A percentile compares a stretch with the other conserved stretches of the same genome.
These are phyloP conservation scores for Raphicerus campestris DNA, from an alignment of 2,113 vertebrate species.

Conservation along the genomic window DNA sequence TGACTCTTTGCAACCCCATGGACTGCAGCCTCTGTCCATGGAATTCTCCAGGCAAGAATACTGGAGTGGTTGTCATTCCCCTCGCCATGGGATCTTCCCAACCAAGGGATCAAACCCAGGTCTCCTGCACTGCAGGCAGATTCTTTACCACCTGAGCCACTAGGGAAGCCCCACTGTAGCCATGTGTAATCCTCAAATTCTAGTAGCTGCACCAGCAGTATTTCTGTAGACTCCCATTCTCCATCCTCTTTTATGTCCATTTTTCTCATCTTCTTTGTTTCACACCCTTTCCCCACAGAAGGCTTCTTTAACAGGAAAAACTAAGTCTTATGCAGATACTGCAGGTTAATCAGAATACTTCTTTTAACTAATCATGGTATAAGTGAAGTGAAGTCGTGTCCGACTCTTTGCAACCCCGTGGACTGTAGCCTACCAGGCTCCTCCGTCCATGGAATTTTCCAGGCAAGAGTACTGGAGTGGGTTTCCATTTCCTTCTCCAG, in stretches of 20 bases:
- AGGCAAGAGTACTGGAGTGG: not conserved
- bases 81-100: not conserved
- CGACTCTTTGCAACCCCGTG: not conserved
- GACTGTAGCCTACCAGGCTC: not conserved
- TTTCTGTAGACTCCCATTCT: fast-evolving
- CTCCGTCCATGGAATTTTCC: not conserved
- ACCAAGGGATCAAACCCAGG: not conserved
- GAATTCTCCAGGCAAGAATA: not conserved
- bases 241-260: not conserved
- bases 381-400: not conserved
- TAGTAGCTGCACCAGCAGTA: fast-evolving
- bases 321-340: not conserved
- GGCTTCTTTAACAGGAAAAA: not conserved
- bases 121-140: not conserved
- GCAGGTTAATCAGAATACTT: not conserved
- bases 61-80: not conserved
- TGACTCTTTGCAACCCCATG: not conserved
- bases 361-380: not conserved
- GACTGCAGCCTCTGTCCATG: not conserved
- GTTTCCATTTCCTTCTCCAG: not conserved
- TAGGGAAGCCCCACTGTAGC: not conserved
- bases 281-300: not conserved
- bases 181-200: fast-evolving
- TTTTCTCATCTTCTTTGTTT: not conserved
- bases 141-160: not conserved